Percentiles rank a stretch among this genome's conserved stretches.
Evolutionary conservation across 2,113 vertebrate species (phyloP).

Genomic region (Garra rufa): DNA sequence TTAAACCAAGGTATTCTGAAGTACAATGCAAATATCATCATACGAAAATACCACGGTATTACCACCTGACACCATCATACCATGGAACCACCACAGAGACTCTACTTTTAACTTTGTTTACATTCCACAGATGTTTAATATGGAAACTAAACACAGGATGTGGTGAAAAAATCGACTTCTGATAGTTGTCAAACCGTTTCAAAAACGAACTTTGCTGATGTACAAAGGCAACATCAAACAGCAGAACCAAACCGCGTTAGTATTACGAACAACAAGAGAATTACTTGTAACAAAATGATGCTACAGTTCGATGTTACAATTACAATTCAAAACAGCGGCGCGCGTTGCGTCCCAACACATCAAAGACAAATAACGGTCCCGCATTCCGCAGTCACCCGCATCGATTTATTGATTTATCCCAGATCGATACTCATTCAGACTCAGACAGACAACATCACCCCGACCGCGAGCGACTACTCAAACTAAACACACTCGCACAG

Average conservation of each 20-base stretch:
- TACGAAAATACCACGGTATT: background rate
- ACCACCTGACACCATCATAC: too few relatives aligned
- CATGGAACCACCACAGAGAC: background rate
- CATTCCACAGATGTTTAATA: background rate
- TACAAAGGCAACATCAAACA: background rate
- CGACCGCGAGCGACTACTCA: background rate
- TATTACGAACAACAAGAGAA: background rate
- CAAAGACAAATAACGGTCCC: background rate
- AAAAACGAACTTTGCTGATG: background rate
- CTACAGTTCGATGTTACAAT: background rate
- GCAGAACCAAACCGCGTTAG: background rate
- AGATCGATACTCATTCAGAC: background rate
- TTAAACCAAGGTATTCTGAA: background rate
- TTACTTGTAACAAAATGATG: background rate
- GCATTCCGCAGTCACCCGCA: too few relatives aligned
- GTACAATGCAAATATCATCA: background rate
- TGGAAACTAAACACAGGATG: background rate
- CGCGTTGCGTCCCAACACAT: background rate
- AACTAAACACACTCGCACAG: background rate
- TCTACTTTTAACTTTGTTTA: background rate
- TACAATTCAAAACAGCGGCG: background rate
- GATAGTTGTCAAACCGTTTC: background rate
- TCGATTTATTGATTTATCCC: background rate
- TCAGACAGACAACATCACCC: background rate
- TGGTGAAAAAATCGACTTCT: background rate